phyloP scores from a whole-genome alignment of 2,113 vertebrate genomes.

The Cynocephalus volans region DNA sequence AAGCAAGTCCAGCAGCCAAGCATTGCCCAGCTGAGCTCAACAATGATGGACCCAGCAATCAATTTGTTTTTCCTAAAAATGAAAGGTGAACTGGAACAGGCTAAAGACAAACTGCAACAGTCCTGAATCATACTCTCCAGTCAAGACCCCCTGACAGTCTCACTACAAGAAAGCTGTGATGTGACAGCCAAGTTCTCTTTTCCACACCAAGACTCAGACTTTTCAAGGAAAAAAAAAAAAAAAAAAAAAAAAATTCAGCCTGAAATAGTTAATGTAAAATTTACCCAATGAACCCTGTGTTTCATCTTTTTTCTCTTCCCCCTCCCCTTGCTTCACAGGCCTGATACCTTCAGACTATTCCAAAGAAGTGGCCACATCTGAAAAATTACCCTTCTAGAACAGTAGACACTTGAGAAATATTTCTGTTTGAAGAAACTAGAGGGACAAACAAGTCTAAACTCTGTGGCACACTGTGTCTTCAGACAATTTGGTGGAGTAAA shows the following conservation, averaged over 20 bases:
- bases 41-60: constrained; percentile 98
- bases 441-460: constrained; percentile 94
- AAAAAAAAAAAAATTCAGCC: constrained; percentile 92
- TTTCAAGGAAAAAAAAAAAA: constrained; percentile 86
- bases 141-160: constrained; percentile 98
- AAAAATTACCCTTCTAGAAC: constrained; percentile 92
- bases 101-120: constrained; percentile 99
- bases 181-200: constrained; percentile 95
- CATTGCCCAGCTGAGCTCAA: constrained; percentile 93
- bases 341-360: too few species aligned
- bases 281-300: constrained; percentile 98
- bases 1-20: constrained; percentile 98
- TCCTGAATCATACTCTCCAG: constrained; percentile 97
- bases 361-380: too few species aligned
- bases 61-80: constrained; percentile 99
- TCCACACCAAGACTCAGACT: constrained; percentile 97
- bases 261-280: constrained; percentile 95
- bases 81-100: constrained; percentile 98
- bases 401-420: constrained; percentile 91
- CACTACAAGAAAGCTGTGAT: constrained; percentile 98
- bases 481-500: constrained; percentile 93
- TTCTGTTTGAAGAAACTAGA: constrained; percentile 94
- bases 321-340: constrained; percentile 90
- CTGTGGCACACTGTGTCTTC: constrained; percentile 92
- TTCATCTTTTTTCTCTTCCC: constrained; percentile 94